These are phyloP conservation scores for Tetranychus piercei DNA, from an alignment of 2,888 invertebrate genomes.

Conservation along the genomic window DNA sequence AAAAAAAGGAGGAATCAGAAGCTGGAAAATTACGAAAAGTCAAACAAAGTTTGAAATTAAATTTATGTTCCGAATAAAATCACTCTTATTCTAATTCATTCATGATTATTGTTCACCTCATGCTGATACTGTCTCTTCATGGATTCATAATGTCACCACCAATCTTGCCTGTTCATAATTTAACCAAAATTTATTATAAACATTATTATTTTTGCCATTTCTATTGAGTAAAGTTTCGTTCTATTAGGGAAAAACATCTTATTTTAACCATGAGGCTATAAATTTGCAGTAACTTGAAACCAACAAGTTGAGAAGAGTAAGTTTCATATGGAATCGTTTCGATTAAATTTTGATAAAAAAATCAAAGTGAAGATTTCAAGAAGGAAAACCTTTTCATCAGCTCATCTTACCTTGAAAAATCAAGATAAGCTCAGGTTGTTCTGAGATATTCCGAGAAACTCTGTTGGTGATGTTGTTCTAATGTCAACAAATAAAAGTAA, in stretches of 20 bases:
- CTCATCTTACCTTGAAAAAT: neutral
- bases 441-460: neutral
- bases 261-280: neutral
- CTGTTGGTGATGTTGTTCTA: neutral
- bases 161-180: neutral
- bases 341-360: neutral
- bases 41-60: neutral
- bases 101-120: neutral
- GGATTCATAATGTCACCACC: conserved; percentile 1
- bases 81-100: neutral
- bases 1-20: neutral
- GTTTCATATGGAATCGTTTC: neutral
- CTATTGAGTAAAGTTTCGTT: neutral
- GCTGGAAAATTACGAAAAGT: no score
- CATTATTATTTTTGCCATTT: neutral
- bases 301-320: neutral
- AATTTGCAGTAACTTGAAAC: neutral
- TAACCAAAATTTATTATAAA: neutral
- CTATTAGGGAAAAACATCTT: neutral
- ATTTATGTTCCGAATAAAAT: neutral
- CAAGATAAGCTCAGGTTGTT: neutral
- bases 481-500: neutral
- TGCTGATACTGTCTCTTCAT: neutral
- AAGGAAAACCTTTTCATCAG: neutral
- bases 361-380: neutral